phyloP scores from a whole-genome alignment of 2,113 vertebrate genomes.

The Ceuthmochares aereus region DNA sequence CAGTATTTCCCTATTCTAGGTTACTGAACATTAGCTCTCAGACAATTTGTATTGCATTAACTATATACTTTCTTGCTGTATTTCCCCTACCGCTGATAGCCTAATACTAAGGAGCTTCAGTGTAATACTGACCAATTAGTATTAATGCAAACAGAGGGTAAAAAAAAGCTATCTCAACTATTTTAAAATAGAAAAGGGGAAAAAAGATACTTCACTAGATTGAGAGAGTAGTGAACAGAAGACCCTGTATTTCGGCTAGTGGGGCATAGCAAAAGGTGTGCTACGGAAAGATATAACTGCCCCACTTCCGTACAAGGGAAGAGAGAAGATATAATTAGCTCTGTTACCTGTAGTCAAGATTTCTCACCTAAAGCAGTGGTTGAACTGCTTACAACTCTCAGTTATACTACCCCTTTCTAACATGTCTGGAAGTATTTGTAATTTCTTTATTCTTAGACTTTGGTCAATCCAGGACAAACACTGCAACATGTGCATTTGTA shows the following conservation, averaged over 20 bases:
- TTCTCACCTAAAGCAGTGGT: constrained; percentile 23
- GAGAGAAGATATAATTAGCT: background rate
- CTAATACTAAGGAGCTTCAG: background rate
- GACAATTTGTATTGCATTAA: background rate
- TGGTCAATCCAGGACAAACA: background rate
- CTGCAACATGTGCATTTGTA: background rate
- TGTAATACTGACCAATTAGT: background rate
- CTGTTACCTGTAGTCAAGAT: constrained; percentile 40
- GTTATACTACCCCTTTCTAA: constrained; percentile 30
- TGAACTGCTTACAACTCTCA: constrained; percentile 5
- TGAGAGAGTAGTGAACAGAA: background rate
- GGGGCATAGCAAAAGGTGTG: background rate
- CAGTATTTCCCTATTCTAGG: background rate
- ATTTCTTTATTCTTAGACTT: constrained; percentile 25
- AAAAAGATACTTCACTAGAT: background rate
- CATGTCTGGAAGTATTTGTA: background rate
- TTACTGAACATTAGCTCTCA: constrained; percentile 5
- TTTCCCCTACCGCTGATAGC: background rate
- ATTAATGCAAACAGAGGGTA: background rate
- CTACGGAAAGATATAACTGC: background rate
- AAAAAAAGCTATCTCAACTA: background rate
- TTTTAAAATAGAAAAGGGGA: background rate
- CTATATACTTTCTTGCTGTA: background rate
- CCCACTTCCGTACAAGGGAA: background rate
- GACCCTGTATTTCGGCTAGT: background rate